Percentiles rank a stretch among this genome's conserved stretches.
Evolutionary conservation across 1,140 invertebrate species (phyloP).

Genomic region (Musca domestica): DNA sequence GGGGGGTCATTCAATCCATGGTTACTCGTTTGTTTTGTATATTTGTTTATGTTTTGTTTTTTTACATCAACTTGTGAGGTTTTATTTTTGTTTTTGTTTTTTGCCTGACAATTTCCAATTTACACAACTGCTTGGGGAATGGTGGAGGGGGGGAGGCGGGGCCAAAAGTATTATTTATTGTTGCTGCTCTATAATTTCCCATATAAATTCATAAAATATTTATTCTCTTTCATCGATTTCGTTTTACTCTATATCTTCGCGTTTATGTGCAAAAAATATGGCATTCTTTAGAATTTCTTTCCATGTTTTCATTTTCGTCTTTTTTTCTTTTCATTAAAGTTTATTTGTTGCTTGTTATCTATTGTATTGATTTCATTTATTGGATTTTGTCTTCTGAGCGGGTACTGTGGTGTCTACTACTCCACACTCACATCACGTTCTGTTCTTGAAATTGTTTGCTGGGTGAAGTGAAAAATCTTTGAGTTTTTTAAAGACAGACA

Average conservation of each 20-base stretch:
- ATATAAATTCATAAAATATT: conserved; percentile 21
- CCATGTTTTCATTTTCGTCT: neutral
- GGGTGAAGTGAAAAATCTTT: no score
- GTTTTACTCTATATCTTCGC: neutral
- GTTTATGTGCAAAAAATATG: conserved; percentile 15
- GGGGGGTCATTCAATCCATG: no score
- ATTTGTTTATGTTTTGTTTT: neutral
- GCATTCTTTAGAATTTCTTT: neutral
- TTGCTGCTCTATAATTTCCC: neutral
- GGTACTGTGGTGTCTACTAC: neutral
- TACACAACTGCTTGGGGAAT: neutral
- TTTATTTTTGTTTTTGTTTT: no score
- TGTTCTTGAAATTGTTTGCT: no score
- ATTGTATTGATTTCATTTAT: neutral
- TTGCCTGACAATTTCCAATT: conserved; percentile 3
- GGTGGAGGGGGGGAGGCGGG: neutral
- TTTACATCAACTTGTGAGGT: neutral
- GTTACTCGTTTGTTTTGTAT: neutral
- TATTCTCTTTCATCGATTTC: conserved; percentile 1
- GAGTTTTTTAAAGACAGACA: no score
- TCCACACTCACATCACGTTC: no score
- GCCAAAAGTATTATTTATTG: neutral
- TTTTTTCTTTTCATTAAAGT: neutral
- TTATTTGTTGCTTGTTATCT: neutral
- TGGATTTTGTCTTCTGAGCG: neutral